These are phyloP conservation scores for Pelusios castaneus DNA, from an alignment of 2,113 vertebrate species.

Conservation along the genomic window DNA sequence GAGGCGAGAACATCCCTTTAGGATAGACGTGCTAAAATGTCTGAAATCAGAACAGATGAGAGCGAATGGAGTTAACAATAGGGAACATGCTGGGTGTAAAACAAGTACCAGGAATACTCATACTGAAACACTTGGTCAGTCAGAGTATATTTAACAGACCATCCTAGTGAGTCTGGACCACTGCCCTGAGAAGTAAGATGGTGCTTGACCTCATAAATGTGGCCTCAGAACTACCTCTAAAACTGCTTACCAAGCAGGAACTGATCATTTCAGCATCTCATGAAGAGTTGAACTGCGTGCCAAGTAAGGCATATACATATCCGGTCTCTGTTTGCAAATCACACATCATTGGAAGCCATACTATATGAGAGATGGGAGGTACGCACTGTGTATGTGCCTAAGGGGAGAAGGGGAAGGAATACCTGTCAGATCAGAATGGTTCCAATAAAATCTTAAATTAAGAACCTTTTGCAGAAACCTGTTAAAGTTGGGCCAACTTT, in stretches of 20 bases:
- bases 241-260: constrained; percentile 44
- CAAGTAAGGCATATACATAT: not conserved
- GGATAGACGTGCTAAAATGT: not conserved
- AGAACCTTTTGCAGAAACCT: constrained; percentile 25
- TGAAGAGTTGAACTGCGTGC: not conserved
- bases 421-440: constrained; percentile 40
- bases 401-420: not conserved
- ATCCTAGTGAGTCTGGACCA: not conserved
- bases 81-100: not conserved
- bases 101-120: not conserved
- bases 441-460: constrained; percentile 57
- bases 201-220: constrained; percentile 39
- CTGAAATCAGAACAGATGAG: not conserved
- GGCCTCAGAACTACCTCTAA: constrained; percentile 19
- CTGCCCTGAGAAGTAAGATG: constrained; percentile 18
- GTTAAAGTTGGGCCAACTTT: not conserved
- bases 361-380: not conserved
- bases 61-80: not conserved
- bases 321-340: constrained; percentile 28
- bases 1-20: constrained; percentile 16
- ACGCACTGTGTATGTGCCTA: rapidly evolving
- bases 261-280: constrained; percentile 40
- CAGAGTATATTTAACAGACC: constrained; percentile 20
- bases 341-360: not conserved
- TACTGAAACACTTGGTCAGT: not conserved